Evolutionary conservation across 2,888 invertebrate species (phyloP), one percentile per base, ranked within the genome.

Genomic region (Stenotaenia linearis): DNA sequence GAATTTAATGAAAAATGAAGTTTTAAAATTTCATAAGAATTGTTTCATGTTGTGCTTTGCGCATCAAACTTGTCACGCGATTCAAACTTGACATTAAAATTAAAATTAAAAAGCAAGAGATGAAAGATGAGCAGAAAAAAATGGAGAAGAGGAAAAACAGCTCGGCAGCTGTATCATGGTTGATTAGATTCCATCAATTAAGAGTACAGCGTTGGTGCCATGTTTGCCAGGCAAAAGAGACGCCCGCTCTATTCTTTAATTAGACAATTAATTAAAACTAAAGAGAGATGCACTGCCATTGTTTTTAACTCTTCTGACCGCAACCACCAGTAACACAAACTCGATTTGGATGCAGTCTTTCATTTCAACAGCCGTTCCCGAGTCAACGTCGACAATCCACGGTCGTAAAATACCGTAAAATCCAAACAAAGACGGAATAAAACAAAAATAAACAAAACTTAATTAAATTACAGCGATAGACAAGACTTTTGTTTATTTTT

Each of bases 161-260:
- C 56, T 56, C 56, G 56, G 56, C 56, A 56, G 56, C 56, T 56
- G 56, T 56, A 56, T 56, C 56, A 56, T 56, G 56, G 56, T 23
- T 56, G 56, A 56, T 56, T 56, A 56, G 56, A 56, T 56, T 56
- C n/a, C 56, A 56, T 56, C 56, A 56, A 56, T 56, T 56, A 56
- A 56, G 56, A 56, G 56, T 56, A 56, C 56, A 56, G 56, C 56
- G 56, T 56, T 56, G 56, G 56, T 56, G 56, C 56, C 56, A 56
- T 56, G 56, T 56, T 56, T 56, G 56, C 56, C 56, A 56, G 56
- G 56, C 56, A 56, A 56, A 56, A 56, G 56, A 56, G 56, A 56
- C 56, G 56, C 56, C 56, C 56, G 56, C 56, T 56, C 56, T 56
- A 56, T 56, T 56, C 56, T 56, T 56, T 56, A 56, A 56, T 56